These are phyloP conservation scores for Peromyscus aztecus DNA, from an alignment of 2,797 vertebrate species.

Conservation along the genomic window DNA sequence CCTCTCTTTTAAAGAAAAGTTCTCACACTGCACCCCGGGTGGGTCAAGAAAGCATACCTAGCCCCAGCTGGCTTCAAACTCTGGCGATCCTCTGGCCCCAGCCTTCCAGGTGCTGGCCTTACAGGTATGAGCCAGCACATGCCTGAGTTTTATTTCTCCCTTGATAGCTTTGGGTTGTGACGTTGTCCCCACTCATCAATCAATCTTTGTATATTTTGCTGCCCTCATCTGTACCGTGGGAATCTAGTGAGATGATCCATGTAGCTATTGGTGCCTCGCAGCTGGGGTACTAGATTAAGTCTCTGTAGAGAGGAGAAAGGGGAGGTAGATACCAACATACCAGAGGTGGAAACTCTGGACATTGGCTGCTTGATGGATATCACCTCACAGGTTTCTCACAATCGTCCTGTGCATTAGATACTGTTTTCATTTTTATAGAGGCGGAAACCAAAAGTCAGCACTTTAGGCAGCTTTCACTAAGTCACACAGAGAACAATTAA, in stretches of 20 bases:
- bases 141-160: not conserved
- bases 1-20: not conserved
- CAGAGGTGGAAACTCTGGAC: not conserved
- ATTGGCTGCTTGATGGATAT: not conserved
- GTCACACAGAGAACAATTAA: not conserved
- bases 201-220: not conserved
- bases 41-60: not conserved
- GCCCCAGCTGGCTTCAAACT: not conserved
- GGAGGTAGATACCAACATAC: not conserved
- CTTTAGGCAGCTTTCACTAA: not conserved
- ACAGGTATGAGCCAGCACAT: not conserved
- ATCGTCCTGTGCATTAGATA: not conserved
- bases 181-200: not conserved
- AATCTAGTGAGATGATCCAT: not conserved
- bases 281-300: not conserved
- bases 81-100: not conserved
- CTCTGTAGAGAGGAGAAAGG: not conserved
- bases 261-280: not conserved
- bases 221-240: not conserved
- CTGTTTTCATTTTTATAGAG: not conserved
- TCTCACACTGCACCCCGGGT: not conserved
- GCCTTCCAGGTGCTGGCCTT: not conserved
- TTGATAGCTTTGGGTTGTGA: not conserved
- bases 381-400: not conserved
- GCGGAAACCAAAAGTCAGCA: not conserved